Base-by-base conservation (phyloP, 2,797 vertebrate species). In the Anisognathus igniventris region DNA sequence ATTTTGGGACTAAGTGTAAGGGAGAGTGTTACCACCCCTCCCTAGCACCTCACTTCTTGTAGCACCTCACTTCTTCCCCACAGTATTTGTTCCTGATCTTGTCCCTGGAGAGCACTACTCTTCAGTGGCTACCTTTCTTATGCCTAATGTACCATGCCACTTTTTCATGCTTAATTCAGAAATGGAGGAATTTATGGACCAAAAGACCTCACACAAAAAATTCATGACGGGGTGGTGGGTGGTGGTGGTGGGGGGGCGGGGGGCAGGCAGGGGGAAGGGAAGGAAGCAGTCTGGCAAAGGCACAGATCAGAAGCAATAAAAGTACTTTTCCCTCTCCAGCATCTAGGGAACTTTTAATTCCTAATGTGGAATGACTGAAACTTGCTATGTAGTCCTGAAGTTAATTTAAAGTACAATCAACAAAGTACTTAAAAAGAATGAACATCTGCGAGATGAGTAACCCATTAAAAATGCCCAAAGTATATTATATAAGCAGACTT, bases 341-440 rank as follows among this genome's bases (percentile, higher is more conserved):
- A n/a, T 77, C 45, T 57, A 88, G 44, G 54, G 40, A 90, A 72
- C 35, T 75, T 83, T 28, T 86, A 64, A 88, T 65, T 93, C 15
- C 25, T 75, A 31, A 31, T 31, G 78, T 80, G 47, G 82, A 60
- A 93, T 78, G 72, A 91, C n/a, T 78, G 40, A 58, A 93, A 78
- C 14, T 83, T 1, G 2, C 31, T 70, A 11, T 66, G 40, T 48
- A 68, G 45, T 60, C 51, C 54, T 88, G 68, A 91, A 88, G 44
- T 75, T 75, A 86, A 94, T 87, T 94, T 87, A 77, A 91, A 94
- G 74, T 51, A 54, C 5, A 61, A 87, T 73, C 53, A 77, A 61
- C 22, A 57, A 89, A 68, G 33, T 45, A 51, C 33, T 79, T 88
- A 30, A 66, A 81, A 92, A 91, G 33, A 77, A 70, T 31, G 2